Evolutionary conservation across 2,888 invertebrate species (phyloP), one percentile per base, ranked within the genome.

Genomic region (Trissolcus brochymenae): DNA sequence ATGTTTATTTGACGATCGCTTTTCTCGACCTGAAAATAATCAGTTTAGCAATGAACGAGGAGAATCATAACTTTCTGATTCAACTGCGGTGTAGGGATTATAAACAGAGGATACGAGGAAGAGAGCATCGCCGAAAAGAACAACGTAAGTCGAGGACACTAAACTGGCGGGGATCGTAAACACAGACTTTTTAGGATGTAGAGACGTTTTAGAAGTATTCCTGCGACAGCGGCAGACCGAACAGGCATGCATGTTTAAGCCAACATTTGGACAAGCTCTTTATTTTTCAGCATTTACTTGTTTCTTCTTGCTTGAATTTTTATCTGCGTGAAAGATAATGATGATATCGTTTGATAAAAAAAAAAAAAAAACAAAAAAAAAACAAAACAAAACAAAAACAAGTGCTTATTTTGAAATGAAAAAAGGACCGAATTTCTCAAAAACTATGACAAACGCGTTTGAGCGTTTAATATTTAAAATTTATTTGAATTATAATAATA

Each of bases 251-350:
- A 85, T 85, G 82, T 83, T 84, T 83, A 73, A 83, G 65, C 78
- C 75, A 76, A 56, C 72, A 83, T 83, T 84, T 83, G 83, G 83
- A 85, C 84, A 79, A 66, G 73, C 64, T 81, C 82, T 82, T 82
- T 84, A 83, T 82, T 82, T 81, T 59, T 71, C 67, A 80, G 74
- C 76, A 76, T 46, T 46, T 67, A 72, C 57, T 72, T 64, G 62
- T 57, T 64, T 66, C 67, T 64, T 71, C 64, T 61, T 17, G 53
- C 54, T 61, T 53, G 51, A 17, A 29, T 55, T 59, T 70, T 70
- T 71, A 64, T 65, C 59, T 50, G 61, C 40, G 73, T 57, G 64
- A 78, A 60, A 25, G 70, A 51, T 77, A 64, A 71, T 67, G 71
- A 73, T 59, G 4, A 25, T 68, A 53, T 55, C 43, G 62, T 72